Percentiles rank a stretch among this genome's conserved stretches.
Evolutionary conservation across 2,888 invertebrate species (phyloP).

Genomic region (Auanema freiburgensis): DNA sequence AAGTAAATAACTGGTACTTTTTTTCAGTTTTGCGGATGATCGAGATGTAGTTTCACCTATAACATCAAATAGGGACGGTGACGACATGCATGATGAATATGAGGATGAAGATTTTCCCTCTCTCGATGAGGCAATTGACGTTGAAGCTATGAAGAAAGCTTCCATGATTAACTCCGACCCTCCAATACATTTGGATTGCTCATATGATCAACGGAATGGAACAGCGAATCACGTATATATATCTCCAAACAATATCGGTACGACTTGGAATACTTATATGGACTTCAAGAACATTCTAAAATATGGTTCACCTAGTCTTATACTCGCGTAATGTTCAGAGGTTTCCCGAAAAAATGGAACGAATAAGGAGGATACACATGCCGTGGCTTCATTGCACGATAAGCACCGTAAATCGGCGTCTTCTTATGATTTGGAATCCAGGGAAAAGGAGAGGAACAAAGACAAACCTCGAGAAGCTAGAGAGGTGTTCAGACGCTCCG

Average conservation of each 20-base stretch:
- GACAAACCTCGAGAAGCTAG: too few relatives aligned
- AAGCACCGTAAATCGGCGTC: too few relatives aligned
- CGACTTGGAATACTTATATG: constrained; percentile 1
- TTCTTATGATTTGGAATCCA: too few relatives aligned
- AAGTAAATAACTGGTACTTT: background rate
- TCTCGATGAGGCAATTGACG: constrained; percentile 33
- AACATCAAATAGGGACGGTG: too few relatives aligned
- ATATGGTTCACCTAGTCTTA: background rate
- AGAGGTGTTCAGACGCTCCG: too few relatives aligned
- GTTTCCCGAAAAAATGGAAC: too few relatives aligned
- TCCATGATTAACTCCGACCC: constrained; percentile 5
- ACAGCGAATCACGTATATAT: background rate
- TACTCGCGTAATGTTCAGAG: background rate
- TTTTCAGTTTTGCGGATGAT: constrained; percentile 5
- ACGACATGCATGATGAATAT: constrained; percentile 5
- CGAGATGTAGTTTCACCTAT: constrained; percentile 4
- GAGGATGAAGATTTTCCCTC: constrained; percentile 20
- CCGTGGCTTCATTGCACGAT: too few relatives aligned
- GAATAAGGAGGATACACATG: too few relatives aligned
- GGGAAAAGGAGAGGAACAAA: too few relatives aligned
- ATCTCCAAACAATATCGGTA: background rate
- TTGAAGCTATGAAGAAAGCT: constrained; percentile 28
- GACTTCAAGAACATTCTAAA: background rate
- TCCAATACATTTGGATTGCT: background rate
- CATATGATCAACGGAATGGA: too few relatives aligned